A percentile compares a stretch with the other conserved stretches of the same genome.
These are phyloP conservation scores for Epinotia demarniana DNA, from an alignment of 2,888 invertebrate species.

Conservation along the genomic window DNA sequence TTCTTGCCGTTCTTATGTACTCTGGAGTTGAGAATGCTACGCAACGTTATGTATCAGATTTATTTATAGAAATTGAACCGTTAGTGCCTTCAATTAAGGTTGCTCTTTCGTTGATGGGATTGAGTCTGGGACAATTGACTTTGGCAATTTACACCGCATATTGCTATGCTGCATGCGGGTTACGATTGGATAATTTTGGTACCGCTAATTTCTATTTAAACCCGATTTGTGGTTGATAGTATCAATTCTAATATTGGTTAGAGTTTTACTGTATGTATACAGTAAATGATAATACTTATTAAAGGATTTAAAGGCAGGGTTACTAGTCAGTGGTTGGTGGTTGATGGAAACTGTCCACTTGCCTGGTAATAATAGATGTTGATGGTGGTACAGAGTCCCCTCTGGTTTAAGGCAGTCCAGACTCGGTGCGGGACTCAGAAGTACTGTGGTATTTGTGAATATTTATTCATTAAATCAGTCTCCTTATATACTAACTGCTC, in stretches of 20 bases:
- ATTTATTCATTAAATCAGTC: too few species aligned
- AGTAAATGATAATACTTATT: neutral
- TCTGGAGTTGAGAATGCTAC: neutral
- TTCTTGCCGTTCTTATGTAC: neutral
- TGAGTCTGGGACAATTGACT: neutral
- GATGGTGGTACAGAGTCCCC: too few species aligned
- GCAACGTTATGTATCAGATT: neutral
- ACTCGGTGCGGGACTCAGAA: too few species aligned
- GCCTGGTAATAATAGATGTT: too few species aligned
- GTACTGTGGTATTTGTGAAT: too few species aligned
- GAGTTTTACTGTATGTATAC: neutral
- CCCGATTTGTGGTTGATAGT: conserved; percentile 6
- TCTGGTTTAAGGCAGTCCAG: too few species aligned
- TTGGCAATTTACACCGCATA: conserved; percentile 6
- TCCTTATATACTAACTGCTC: too few species aligned
- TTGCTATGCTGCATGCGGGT: conserved; percentile 6
- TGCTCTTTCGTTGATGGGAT: conserved; percentile 13
- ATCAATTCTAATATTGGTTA: conserved; percentile 16
- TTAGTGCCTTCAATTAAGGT: neutral
- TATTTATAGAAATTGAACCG: neutral
- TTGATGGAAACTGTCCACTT: too few species aligned
- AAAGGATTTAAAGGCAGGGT: neutral
- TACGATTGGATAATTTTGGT: conserved; percentile 17
- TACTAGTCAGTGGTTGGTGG: too few species aligned
- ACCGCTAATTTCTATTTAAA: conserved; percentile 26